Evolutionary conservation across 2,797 vertebrate species (phyloP), one percentile per base, ranked within the genome.

Genomic region (Phrynocephalus guinanensis): DNA sequence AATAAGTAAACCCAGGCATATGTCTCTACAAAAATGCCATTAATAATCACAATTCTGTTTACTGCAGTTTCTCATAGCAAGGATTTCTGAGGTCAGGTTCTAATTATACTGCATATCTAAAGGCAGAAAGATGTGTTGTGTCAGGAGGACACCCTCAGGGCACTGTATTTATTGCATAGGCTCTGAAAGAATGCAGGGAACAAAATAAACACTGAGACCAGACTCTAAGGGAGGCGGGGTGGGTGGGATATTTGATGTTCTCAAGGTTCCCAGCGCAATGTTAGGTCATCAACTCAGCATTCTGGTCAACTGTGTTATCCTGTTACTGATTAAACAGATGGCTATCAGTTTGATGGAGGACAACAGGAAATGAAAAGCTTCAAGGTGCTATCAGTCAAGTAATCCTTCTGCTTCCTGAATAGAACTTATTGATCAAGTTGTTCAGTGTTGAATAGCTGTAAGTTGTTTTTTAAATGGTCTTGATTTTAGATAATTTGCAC

Each of bases 111-210:
- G 71, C 63, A 60, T 56, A 63, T 70, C 44, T 68, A 85, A 52
- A 76, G 86, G 30, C 33, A 22, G 83, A 87, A 56, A 85, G 63
- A 52, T 82, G 52, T 20, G 50, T 50, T 81, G 28, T 90, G 82
- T 85, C 89, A 90, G 82, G 71, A 75, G 84, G 88, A 84, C 85
- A 90, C 88, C 85, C 85, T 76, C 76, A 90, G 85, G 85, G 70
- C 77, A 0, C 44, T 83, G 30, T 77, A 77, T 82, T 85, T 77
- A 85, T 81, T 90, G 79, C 86, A 90, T 66, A 87, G 50, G 38
- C 30, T 85, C 83, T 56, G 52, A 73, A 75, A 22, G 4, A n/a
- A 73, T 48, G 33, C 70, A 77, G 20, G 82, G 30, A 77, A 22
- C 76, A 86, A 84, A 82, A 75, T 18, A 90, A 81, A 79, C 76